These are phyloP conservation scores for Pherbina coryleti DNA, from an alignment of 2,888 invertebrate genomes.

Conservation along the genomic window DNA sequence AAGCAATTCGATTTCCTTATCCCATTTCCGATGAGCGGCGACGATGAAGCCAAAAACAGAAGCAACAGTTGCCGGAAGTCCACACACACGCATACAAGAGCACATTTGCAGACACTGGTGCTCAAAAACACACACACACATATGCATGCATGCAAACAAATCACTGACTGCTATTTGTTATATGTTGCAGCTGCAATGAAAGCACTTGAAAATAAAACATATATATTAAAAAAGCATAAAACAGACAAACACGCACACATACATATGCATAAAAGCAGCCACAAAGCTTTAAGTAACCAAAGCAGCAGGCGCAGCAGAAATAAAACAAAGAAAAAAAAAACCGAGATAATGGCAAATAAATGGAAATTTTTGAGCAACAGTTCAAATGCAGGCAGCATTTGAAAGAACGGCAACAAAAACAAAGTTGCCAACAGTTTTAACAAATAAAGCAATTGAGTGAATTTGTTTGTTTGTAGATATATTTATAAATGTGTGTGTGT, in stretches of 20 bases:
- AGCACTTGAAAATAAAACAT: not conserved
- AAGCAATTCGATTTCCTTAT: slow-evolving; percentile 38
- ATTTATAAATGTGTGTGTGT: not conserved
- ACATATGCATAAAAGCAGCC: not conserved
- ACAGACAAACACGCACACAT: not conserved
- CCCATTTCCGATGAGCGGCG: slow-evolving; percentile 28
- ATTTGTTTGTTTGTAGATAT: not conserved
- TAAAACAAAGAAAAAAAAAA: slow-evolving; percentile 5
- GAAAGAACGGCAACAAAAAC: not conserved
- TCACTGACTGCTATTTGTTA: slow-evolving; percentile 31
- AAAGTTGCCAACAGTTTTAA: not conserved
- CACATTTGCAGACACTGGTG: not conserved
- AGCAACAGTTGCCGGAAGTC: slow-evolving; percentile 36
- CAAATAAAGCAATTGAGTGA: slow-evolving; percentile 24
- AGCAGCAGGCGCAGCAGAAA: not conserved
- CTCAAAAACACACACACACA: not conserved
- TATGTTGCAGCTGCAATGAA: slow-evolving; percentile 25
- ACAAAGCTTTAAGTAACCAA: not conserved
- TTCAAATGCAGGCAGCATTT: slow-evolving; percentile 16
- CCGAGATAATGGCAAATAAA: slow-evolving; percentile 31
- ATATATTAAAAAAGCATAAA: not conserved
- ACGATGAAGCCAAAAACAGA: not conserved
- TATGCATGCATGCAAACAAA: slow-evolving; percentile 26
- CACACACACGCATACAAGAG: not conserved
- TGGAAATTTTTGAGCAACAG: slow-evolving; percentile 35